phyloP scores from a whole-genome alignment of 2,888 invertebrate species.

The Megaustenia siamemsis region DNA sequence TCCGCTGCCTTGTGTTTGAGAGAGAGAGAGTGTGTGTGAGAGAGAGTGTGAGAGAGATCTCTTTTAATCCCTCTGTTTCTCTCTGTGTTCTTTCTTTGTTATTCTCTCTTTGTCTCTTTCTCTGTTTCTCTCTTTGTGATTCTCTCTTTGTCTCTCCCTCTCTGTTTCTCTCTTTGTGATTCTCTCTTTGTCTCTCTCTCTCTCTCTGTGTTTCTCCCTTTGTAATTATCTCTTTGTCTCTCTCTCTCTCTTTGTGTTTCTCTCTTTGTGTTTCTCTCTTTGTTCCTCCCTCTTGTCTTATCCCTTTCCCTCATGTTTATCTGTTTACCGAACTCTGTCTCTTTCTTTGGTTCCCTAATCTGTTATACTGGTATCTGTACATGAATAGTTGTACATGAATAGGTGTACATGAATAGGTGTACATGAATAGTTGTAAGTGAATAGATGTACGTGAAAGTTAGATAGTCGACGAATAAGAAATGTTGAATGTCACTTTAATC shows the following conservation, averaged over 20 bases:
- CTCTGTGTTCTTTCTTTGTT: too few relatives aligned
- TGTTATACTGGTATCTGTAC: too few relatives aligned
- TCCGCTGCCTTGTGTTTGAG: too few relatives aligned
- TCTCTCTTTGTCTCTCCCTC: constrained; percentile 23
- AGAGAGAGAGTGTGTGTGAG: too few relatives aligned
- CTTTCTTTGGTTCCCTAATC: too few relatives aligned
- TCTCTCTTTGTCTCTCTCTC: not conserved
- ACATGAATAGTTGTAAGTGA: too few relatives aligned
- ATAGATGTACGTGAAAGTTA: too few relatives aligned
- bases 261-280: constrained; percentile 22
- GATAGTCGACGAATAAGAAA: too few relatives aligned
- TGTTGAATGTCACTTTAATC: too few relatives aligned
- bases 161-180: not conserved
- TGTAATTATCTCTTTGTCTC: constrained; percentile 48
- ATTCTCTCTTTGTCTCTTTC: constrained; percentile 7
- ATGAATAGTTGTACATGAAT: not conserved
- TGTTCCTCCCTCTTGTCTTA: too few relatives aligned
- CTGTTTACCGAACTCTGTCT: not conserved
- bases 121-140: constrained; percentile 10
- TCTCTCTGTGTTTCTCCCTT: constrained; percentile 37
- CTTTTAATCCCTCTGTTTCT: too few relatives aligned
- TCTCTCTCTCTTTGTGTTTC: constrained; percentile 37
- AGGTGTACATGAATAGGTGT: not conserved
- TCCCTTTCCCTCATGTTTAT: not conserved
- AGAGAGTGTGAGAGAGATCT: too few relatives aligned